Evolutionary conservation across 2,113 vertebrate species (phyloP).

Genomic region (Noctilio leporinus): DNA sequence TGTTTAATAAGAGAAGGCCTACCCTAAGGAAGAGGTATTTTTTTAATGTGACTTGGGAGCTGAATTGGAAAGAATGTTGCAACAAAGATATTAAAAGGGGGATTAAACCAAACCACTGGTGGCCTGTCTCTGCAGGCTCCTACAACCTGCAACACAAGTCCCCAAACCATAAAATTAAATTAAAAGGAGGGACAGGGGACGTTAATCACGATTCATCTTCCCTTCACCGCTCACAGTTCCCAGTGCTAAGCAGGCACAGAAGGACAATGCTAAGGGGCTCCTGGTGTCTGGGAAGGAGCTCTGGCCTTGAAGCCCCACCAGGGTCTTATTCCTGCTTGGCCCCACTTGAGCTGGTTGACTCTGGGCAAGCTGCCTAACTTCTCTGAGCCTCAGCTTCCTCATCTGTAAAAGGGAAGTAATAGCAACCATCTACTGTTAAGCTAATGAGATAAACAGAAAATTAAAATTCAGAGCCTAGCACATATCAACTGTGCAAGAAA

Average conservation of each 20-base stretch:
- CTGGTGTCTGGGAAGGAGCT: neutral
- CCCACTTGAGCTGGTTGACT: neutral
- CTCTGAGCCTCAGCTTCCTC: neutral
- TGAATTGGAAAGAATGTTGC: slow-evolving; percentile 73
- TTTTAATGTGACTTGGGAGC: slow-evolving; percentile 73
- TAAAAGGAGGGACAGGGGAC: slow-evolving; percentile 56
- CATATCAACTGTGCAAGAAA: neutral
- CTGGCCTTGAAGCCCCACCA: neutral
- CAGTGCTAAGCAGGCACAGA: neutral
- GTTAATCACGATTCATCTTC: slow-evolving; percentile 51
- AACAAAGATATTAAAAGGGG: slow-evolving; percentile 74
- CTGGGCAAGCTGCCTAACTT: neutral
- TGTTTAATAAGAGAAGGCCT: slow-evolving; percentile 75
- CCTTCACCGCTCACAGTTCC: neutral
- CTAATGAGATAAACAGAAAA: neutral
- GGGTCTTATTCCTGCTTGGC: neutral
- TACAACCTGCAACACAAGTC: slow-evolving; percentile 59
- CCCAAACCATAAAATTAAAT: slow-evolving; percentile 65
- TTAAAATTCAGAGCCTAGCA: neutral
- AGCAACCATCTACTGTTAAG: neutral
- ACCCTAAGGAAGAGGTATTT: slow-evolving; percentile 73
- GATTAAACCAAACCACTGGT: slow-evolving; percentile 73
- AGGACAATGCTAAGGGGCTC: neutral
- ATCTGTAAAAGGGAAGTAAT: neutral
- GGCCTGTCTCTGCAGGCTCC: slow-evolving; percentile 65